A percentile compares a stretch with the other conserved stretches of the same genome.
phyloP scores from a whole-genome alignment of 1,140 invertebrate genomes.

The Drosophila triauraria region DNA sequence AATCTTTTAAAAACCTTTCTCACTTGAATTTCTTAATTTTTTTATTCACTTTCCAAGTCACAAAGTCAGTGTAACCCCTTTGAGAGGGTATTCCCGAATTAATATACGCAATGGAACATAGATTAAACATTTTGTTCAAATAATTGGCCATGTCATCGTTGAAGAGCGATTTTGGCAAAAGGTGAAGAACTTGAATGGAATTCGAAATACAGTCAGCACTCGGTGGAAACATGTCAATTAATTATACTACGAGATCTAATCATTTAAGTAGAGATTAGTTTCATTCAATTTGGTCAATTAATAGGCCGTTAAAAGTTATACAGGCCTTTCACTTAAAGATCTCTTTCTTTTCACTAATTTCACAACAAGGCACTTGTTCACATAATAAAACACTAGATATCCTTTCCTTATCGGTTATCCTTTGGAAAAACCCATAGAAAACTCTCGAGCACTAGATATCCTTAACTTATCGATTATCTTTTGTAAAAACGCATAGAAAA shows the following conservation, averaged over 20 bases:
- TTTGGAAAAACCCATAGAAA: background rate
- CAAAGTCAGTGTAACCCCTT: background rate
- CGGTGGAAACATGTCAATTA: slow-evolving; percentile 19
- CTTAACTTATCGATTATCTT: background rate
- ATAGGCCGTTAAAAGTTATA: too few species aligned
- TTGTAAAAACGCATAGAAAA: background rate
- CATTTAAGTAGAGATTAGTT: background rate
- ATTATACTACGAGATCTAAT: background rate
- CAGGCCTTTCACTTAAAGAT: background rate
- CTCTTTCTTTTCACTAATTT: background rate
- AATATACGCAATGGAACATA: background rate
- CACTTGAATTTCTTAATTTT: background rate
- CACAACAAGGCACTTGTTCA: background rate
- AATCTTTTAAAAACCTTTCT: too few species aligned
- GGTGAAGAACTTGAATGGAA: slow-evolving; percentile 17
- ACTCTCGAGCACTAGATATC: slow-evolving; percentile 59
- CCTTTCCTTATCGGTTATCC: background rate
- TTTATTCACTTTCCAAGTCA: background rate
- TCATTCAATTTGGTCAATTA: background rate
- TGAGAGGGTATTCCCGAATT: background rate
- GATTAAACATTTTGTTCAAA: slow-evolving; percentile 3
- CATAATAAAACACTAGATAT: background rate
- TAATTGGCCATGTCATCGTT: slow-evolving; percentile 44
- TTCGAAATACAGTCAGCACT: slow-evolving; percentile 8
- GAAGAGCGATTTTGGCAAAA: slow-evolving; percentile 9